These are phyloP conservation scores for Rhorus exstirpatorius DNA, from an alignment of 2,888 invertebrate genomes.

Conservation along the genomic window DNA sequence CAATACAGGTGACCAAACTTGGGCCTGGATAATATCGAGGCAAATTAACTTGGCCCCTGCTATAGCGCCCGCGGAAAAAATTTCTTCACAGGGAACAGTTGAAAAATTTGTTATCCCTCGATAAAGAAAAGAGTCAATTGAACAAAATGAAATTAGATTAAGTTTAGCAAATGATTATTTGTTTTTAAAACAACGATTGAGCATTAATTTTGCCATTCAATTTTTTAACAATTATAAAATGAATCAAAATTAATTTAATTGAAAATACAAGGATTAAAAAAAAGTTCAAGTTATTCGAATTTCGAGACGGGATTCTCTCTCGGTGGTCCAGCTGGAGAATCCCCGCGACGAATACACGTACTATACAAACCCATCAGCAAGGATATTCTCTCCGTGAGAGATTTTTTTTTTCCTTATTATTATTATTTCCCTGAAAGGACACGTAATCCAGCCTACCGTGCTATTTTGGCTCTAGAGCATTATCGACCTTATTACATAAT, in stretches of 20 bases:
- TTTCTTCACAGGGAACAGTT: too few species aligned
- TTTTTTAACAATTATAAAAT: not conserved
- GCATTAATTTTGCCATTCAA: too few species aligned
- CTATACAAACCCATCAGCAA: not conserved
- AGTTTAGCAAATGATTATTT: too few species aligned
- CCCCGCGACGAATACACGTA: constrained; percentile 60
- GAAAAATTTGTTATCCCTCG: too few species aligned
- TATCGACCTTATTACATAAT: constrained; percentile 55
- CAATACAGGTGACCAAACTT: too few species aligned
- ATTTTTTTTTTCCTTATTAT: constrained; percentile 31
- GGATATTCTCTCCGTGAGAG: constrained; percentile 25
- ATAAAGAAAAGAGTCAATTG: too few species aligned
- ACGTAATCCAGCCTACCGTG: constrained; percentile 58
- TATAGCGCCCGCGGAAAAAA: too few species aligned
- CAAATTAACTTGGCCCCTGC: too few species aligned
- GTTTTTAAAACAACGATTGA: too few species aligned
- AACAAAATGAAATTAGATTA: not conserved
- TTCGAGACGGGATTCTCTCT: constrained; percentile 27
- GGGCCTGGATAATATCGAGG: too few species aligned
- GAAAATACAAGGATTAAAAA: not conserved
- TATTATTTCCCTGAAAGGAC: constrained; percentile 28
- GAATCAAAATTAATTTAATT: not conserved
- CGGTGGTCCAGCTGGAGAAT: constrained; percentile 66
- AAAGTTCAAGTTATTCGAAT: not conserved
- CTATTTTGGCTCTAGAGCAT: constrained; percentile 57